Conservation (phyloP, 2,797 vertebrate species). For the Momotus momota region DNA sequence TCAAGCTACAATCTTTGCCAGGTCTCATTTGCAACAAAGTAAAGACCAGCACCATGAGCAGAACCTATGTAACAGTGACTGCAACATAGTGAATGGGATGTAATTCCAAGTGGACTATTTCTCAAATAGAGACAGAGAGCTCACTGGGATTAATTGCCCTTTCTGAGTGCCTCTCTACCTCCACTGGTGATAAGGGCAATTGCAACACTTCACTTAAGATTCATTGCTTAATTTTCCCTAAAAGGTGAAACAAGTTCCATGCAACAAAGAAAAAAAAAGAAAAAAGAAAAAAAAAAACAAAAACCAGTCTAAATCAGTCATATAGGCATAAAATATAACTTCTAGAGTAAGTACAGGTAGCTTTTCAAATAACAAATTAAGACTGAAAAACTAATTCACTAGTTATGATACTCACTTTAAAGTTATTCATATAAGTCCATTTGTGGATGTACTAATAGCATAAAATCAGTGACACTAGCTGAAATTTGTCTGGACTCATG, state of each 20-base stretch:
- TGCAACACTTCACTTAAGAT: not conserved
- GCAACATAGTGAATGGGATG: not conserved
- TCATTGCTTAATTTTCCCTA: not conserved
- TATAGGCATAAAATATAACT: not conserved
- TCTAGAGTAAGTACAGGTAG: not conserved
- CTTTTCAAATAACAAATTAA: slow-evolving; percentile 15
- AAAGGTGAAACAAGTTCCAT: not conserved
- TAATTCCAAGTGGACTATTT: not conserved
- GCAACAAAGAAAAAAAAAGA: not conserved
- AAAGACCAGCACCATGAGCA: not conserved
- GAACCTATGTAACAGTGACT: not conserved
- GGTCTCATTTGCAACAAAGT: not conserved
- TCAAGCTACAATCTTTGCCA: not conserved
- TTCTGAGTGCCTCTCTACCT: not conserved
- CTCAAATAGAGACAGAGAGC: not conserved
- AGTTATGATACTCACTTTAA: not conserved
- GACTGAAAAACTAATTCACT: not conserved
- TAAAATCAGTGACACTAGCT: not conserved
- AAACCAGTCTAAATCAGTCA: rapidly evolving
- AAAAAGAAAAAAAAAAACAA: too few relatives aligned
- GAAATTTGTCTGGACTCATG: not conserved
- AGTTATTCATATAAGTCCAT: not conserved
- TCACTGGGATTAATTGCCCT: not conserved
- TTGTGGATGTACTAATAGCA: not conserved
- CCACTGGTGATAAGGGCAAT: not conserved